Conservation (phyloP, 2,888 invertebrate genomes). For the Embidobia sp. region DNA sequence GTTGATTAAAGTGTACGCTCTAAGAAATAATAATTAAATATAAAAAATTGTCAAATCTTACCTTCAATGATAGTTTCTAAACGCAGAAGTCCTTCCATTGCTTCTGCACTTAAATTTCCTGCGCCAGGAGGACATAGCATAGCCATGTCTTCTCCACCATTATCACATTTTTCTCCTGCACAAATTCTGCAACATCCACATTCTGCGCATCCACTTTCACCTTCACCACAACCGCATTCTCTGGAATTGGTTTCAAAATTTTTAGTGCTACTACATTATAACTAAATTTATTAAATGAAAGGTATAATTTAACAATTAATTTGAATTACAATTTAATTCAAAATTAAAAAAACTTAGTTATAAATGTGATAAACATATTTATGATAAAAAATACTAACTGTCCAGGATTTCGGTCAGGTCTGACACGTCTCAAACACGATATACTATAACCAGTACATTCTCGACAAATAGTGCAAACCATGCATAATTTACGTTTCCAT, state of each 20-base stretch:
- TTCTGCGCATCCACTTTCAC: conserved; percentile 95
- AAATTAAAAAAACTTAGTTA: too few relatives aligned
- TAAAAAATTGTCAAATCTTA: too few relatives aligned
- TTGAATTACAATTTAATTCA: too few relatives aligned
- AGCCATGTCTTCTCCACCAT: conserved; percentile 75
- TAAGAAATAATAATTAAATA: too few relatives aligned
- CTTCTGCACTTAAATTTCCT: conserved; percentile 83
- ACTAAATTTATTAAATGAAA: too few relatives aligned
- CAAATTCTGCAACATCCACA: conserved; percentile 97
- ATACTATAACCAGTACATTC: conserved; percentile 97
- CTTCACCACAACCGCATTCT: conserved; percentile 97
- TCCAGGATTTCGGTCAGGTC: conserved; percentile 87
- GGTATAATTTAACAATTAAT: too few relatives aligned
- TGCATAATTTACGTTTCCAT: conserved; percentile 91
- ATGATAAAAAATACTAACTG: conserved; percentile 71
- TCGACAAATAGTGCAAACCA: conserved; percentile 94
- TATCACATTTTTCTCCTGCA: conserved; percentile 86
- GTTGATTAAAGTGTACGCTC: too few relatives aligned
- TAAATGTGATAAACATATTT: too few relatives aligned
- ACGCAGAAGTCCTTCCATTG: conserved; percentile 72
- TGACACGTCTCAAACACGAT: conserved; percentile 89
- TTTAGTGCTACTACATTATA: too few relatives aligned
- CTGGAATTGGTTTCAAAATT: too few relatives aligned
- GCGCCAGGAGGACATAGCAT: conserved; percentile 80
- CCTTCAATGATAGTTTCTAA: conserved; percentile 83